Evolutionary conservation across 2,113 vertebrate species (phyloP).

Genomic region (Potamarius usumacintae): DNA sequence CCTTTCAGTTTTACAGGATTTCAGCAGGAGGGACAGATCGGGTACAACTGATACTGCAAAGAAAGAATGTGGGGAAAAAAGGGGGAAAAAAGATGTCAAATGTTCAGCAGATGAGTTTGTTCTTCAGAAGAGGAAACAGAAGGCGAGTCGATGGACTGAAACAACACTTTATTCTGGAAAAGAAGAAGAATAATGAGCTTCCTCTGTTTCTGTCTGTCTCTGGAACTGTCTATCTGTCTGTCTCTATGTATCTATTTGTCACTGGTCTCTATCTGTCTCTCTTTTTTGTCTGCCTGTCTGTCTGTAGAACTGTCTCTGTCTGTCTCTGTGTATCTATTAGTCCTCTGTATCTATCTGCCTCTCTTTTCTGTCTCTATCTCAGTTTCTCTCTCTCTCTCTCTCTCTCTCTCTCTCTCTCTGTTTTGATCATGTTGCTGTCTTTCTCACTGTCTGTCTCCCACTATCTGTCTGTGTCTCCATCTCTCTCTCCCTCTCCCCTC

Average conservation of each 20-base stretch:
- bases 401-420: neutral
- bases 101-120: neutral
- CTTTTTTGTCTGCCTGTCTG: neutral
- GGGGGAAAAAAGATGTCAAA: neutral
- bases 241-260: too few species aligned
- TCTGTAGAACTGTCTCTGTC: neutral
- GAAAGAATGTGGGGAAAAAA: neutral
- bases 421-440: neutral
- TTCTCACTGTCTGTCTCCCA: too few species aligned
- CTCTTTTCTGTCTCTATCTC: neutral
- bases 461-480: too few species aligned
- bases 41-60: neutral
- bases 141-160: neutral
- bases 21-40: neutral
- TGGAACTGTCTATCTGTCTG: too few species aligned
- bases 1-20: neutral
- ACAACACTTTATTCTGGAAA: neutral
- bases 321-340: too few species aligned
- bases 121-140: conserved; percentile 26
- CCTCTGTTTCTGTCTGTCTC: neutral
- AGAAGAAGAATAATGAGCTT: neutral
- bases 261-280: neutral
- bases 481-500: too few species aligned
- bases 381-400: too few species aligned
- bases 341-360: neutral